Evolutionary conservation across 2,888 invertebrate species (phyloP), one percentile per base, ranked within the genome.

Genomic region (Gisinianus flammeolus): DNA sequence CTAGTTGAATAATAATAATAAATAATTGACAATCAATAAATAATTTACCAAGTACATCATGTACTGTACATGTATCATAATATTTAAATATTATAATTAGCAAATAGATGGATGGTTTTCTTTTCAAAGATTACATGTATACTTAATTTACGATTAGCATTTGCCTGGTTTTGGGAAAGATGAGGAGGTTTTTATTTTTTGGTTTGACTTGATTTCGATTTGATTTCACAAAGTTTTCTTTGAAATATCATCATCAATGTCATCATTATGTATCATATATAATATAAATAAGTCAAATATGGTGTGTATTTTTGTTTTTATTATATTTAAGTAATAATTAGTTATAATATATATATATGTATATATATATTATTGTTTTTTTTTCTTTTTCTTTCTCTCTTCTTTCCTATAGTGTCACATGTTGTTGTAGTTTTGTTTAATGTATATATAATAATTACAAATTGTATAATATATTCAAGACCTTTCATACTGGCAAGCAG

Each of bases 401-500:
- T 26, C 26, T 28, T 64, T 16, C 16, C 64, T 19, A 64, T 1
- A 58, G 3, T 58, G 6, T 64, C 22, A 26, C 28, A 64, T 10
- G 30, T 64, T 64, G 30, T 64, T 26, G 5, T 64, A 12, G 26
- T 62, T 67, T 30, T 30, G 16, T 31, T 1, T 68, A 31, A 6
- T 19, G 10, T 44, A 5, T 6, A 22, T 70, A 44, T 44, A n/a
- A 70, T 70, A 30, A 24, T 44, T 52, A 52, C 35, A 66, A 52
- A 35, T 66, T 66, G 66, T 66, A 64, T 35, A 64, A 74, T 26
- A 54, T 30, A 52, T 74, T 77, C 72, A 77, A 67, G 72, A 56
- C 35, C 76, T 76, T 22, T 80, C 88, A 84, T 88, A 88, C 85
- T 88, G 88, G 83, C 88, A 88, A 12, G 88, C 87, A 8, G 88